Evolutionary conservation across 2,888 invertebrate genomes (phyloP), one percentile per base, ranked within the genome.

Genomic region (Zhuqinia jingwanae): DNA sequence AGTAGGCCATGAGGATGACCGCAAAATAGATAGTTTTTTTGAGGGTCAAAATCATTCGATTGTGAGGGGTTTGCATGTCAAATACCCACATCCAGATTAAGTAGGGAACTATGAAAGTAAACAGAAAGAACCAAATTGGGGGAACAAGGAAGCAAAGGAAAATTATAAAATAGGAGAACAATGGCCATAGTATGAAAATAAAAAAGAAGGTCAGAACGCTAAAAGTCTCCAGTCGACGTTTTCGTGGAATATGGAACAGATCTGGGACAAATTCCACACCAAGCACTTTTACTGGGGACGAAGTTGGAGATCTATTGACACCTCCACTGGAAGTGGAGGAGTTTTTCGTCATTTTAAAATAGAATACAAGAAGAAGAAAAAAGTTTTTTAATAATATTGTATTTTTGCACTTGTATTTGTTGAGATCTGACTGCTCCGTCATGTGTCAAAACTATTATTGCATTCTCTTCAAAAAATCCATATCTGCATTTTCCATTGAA

Each of bases 1-100:
- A 98, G 93, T 0, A 98, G 93, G 0, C 99, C 99, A 92, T 99
- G 99, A 0, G 99, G 99, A 92, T 97, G 98, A 85, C 95, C 95
- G 17, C 76, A 56, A 30, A 76, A 76, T n/a, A 76, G 56, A 92
- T 98, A 98, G 92, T 97, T 97, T 91, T 94, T 95, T 36, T 94
- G 93, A 0, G 97, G 95, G 91, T 96, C 95, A 79, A 99, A 92
- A 1, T 98, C n/a, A n/a, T n/a, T n/a, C n/a, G n/a, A n/a, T 25
- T 76, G 25, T 88, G 73, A 2, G 79, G 70, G n/a, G 86, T 84
- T 6, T 87, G 78, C 50, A 22, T 85, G 53, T 90, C 90, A 53
- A 79, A 78, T 13, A 85, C 15, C 25, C 82, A 87, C 47, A 81
- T 20, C 88, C 89, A 90, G 2, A 87, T 27, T 11, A 89, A 27